Conservation (phyloP, 2,888 invertebrate species). For the Hypena proboscidalis region DNA sequence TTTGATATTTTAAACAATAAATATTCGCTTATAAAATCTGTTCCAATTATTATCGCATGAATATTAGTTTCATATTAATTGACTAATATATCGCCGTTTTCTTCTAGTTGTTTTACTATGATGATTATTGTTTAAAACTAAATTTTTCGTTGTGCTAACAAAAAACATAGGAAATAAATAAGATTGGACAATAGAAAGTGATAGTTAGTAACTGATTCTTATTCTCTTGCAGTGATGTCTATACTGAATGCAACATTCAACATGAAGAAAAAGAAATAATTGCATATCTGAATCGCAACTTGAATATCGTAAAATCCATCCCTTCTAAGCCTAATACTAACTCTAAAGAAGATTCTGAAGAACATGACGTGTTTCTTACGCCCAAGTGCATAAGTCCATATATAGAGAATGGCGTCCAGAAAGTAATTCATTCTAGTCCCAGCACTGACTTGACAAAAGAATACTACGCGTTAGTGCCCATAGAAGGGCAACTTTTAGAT, state of each 20-base stretch:
- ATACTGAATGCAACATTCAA: constrained; percentile 78
- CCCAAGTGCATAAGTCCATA: constrained; percentile 75
- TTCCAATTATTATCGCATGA: no score
- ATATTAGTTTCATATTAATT: no score
- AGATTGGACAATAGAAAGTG: no score
- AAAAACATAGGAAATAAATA: no score
- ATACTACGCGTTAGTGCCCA: constrained; percentile 72
- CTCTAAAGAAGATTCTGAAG: constrained; percentile 62
- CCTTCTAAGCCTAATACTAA: constrained; percentile 40
- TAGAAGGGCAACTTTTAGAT: constrained; percentile 72
- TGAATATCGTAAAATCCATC: constrained; percentile 47
- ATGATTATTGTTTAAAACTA: no score
- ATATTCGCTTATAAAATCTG: no score
- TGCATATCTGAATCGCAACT: constrained; percentile 65
- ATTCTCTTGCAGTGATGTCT: constrained; percentile 71
- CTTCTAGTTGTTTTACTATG: no score
- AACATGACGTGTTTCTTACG: constrained; percentile 74
- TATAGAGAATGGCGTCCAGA: constrained; percentile 55
- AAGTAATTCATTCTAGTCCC: constrained; percentile 66
- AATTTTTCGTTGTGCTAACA: no score
- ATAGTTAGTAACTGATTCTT: constrained; percentile 4
- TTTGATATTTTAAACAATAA: no score
- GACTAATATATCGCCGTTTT: no score
- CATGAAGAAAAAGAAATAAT: constrained; percentile 80
- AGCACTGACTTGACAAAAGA: constrained; percentile 73